A percentile compares a stretch with the other conserved stretches of the same genome.
phyloP scores from a whole-genome alignment of 2,113 vertebrate genomes.

The Micromys minutus region DNA sequence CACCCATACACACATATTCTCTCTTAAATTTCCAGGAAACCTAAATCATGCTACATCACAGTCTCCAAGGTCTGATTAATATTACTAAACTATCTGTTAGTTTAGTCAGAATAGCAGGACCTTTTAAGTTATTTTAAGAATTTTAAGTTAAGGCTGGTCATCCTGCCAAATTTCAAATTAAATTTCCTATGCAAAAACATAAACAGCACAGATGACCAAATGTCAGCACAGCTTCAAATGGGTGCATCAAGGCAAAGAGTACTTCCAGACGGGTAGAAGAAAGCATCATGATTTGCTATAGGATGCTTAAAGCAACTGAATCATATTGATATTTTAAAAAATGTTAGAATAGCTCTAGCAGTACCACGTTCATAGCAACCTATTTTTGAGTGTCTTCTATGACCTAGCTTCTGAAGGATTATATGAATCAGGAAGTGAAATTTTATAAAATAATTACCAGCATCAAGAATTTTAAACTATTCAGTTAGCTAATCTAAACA shows the following conservation, averaged over 20 bases:
- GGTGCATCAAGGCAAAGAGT: slow-evolving; percentile 6
- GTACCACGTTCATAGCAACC: not conserved
- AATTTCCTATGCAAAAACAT: not conserved
- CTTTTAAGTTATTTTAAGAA: too few species aligned
- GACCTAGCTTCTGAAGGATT: not conserved
- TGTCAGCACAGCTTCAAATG: not conserved
- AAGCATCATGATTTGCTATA: not conserved
- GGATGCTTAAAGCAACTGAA: slow-evolving; percentile 3
- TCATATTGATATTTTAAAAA: not conserved
- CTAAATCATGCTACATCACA: not conserved
- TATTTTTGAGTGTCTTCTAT: not conserved
- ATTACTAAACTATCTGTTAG: not conserved
- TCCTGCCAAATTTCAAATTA: slow-evolving; percentile 25
- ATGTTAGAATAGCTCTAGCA: not conserved
- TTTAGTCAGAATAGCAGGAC: not conserved
- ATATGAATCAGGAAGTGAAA: too few species aligned
- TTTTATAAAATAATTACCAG: too few species aligned
- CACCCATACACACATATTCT: not conserved
- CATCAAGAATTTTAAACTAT: slow-evolving; percentile 2
- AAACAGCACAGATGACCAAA: not conserved
- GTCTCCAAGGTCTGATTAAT: not conserved
- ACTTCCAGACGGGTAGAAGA: not conserved
- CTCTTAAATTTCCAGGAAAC: not conserved
- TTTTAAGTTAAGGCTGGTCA: not conserved
- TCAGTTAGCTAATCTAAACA: not conserved